These are phyloP conservation scores for Anser brachyrhynchus DNA, from an alignment of 2,113 vertebrate species.

Conservation along the genomic window DNA sequence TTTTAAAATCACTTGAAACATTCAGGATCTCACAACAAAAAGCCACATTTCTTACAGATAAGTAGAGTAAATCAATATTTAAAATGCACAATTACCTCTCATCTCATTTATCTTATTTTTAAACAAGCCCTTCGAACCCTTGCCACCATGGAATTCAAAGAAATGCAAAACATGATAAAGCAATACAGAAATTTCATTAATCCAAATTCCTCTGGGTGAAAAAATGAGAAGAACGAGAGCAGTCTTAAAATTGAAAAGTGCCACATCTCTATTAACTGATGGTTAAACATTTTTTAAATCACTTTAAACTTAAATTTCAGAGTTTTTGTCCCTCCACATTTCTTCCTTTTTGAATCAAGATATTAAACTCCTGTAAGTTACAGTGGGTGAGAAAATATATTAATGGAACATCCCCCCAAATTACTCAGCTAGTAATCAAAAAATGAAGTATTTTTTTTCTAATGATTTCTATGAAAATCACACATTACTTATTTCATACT, in stretches of 20 bases:
- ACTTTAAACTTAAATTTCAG: slow-evolving; percentile 46
- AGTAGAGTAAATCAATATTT: slow-evolving; percentile 14
- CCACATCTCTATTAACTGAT: slow-evolving; percentile 32
- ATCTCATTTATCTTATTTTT: slow-evolving; percentile 45
- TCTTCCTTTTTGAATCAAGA: slow-evolving; percentile 18
- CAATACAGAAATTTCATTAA: slow-evolving; percentile 74
- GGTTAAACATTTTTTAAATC: slow-evolving; percentile 39
- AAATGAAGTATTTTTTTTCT: slow-evolving; percentile 15
- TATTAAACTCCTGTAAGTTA: slow-evolving; percentile 51
- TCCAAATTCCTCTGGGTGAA: slow-evolving; percentile 60
- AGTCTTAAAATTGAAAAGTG: slow-evolving; percentile 65
- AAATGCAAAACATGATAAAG: slow-evolving; percentile 66
- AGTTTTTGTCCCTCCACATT: background rate
- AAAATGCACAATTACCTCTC: slow-evolving; percentile 1
- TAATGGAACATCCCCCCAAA: background rate
- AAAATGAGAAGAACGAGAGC: slow-evolving; percentile 47
- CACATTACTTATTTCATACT: background rate
- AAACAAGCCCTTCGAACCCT: slow-evolving; percentile 32
- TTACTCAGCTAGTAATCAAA: slow-evolving; percentile 45
- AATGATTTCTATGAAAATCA: slow-evolving; percentile 27
- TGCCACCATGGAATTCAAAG: slow-evolving; percentile 40
- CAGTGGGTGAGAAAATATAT: slow-evolving; percentile 15
- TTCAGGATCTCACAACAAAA: slow-evolving; percentile 19
- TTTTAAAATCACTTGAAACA: slow-evolving; percentile 31
- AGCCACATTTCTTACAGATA: slow-evolving; percentile 17